phyloP scores from a whole-genome alignment of 2,113 vertebrate species.

The Xyrauchen texanus region DNA sequence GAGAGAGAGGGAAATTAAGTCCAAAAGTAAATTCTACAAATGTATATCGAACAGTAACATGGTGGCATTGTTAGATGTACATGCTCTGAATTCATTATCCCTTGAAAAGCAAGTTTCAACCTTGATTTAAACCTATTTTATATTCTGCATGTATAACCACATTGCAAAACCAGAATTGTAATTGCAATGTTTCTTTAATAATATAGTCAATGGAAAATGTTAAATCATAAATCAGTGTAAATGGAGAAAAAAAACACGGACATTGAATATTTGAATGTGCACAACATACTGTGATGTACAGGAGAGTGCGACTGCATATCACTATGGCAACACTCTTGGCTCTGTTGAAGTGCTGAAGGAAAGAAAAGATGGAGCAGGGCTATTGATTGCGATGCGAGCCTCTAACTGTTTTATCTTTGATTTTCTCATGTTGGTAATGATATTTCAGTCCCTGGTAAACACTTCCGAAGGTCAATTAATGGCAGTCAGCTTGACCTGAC shows the following conservation, averaged over 20 bases:
- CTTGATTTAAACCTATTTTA: constrained; percentile 19
- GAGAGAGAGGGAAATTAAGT: not conserved
- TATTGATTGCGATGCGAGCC: constrained; percentile 71
- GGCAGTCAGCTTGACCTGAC: constrained; percentile 54
- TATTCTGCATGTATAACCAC: not conserved
- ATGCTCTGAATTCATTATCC: not conserved
- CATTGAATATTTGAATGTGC: constrained; percentile 34
- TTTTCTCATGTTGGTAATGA: constrained; percentile 66
- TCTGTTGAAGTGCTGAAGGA: constrained; percentile 50
- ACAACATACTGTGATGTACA: constrained; percentile 35
- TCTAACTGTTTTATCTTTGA: constrained; percentile 67
- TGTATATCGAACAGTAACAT: not conserved
- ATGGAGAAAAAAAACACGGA: constrained; percentile 1
- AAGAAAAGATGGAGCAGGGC: constrained; percentile 49
- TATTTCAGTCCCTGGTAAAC: constrained; percentile 58
- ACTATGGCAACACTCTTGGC: constrained; percentile 72
- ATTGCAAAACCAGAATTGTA: not conserved
- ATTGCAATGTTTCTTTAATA: not conserved
- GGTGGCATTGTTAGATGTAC: not conserved
- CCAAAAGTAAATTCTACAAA: constrained; percentile 2
- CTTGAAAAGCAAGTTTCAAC: not conserved
- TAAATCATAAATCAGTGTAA: constrained; percentile 3
- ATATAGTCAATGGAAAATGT: not conserved
- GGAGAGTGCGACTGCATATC: constrained; percentile 50
- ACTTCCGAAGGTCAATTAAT: constrained; percentile 28